Base-by-base conservation (phyloP, 2,113 vertebrate species). In the Sialia sialis region DNA sequence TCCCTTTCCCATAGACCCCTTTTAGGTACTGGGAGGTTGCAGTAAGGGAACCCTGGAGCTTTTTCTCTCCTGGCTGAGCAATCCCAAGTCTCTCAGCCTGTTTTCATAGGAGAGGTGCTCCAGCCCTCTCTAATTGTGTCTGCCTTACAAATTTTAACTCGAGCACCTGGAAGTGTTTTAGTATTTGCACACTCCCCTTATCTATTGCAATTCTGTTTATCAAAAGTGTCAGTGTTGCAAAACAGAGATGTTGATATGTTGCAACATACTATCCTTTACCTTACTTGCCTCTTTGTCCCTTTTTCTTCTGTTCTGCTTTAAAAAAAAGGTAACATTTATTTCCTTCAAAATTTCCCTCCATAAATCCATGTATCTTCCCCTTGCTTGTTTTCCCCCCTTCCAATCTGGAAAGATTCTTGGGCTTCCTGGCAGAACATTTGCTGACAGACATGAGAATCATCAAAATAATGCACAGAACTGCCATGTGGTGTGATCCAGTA, bases 381-480 rank as follows among this genome's bases (percentile, higher is more conserved):
- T 1, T 2, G 0, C 6, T 2, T 10, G 39, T 48, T 7, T 27
- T 10, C 27, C 4, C 0, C 12, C 5, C 29, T 30, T 15, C 14
- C 6, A 30, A 9, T 76, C 30, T 13, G 26, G 36, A 34, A 72
- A 67, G 43, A 18, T 70, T 77, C 10, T 34, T 92, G 52, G 36
- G 14, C 38, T 85, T 85, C 27, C 36, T 75, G 36, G 36, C 41
- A 79, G 19, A 60, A 5, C 16, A 7, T 74, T 90, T 92, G 43
- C 29, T 80, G 38, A 16, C 68, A 69, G 44, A 60, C 10, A 9
- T 10, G 13, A 38, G 19, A 77, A 60, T 25, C 72, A 68, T 10
- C 16, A 64, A 80, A 75, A 38, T 51, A 76, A 34, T 11, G 7
- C 58, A 32, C 10, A 36, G 36, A 90, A 43, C 11, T 59, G 20